A percentile compares a stretch with the other conserved stretches of the same genome.
These are phyloP conservation scores for Trinectes maculatus DNA, from an alignment of 2,113 vertebrate species.

Conservation along the genomic window DNA sequence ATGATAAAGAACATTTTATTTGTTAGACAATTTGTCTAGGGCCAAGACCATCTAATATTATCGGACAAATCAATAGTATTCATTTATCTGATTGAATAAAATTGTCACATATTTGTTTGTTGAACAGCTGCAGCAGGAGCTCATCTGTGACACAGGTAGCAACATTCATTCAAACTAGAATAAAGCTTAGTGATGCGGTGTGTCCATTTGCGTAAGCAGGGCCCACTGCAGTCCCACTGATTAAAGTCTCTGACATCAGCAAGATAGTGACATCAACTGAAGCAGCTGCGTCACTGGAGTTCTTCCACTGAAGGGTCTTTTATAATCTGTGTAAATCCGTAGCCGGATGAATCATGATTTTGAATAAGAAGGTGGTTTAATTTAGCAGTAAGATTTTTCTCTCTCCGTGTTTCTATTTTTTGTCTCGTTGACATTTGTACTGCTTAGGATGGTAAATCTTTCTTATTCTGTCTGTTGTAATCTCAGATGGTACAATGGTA, in stretches of 20 bases:
- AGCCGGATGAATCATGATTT: neutral
- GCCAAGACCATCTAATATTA: too few species aligned
- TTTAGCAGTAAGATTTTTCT: neutral
- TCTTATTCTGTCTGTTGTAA: conserved; percentile 1
- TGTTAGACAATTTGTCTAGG: too few species aligned
- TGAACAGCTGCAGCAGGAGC: neutral
- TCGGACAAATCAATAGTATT: too few species aligned
- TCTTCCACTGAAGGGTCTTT: neutral
- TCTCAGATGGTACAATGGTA: neutral
- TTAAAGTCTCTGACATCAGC: conserved; percentile 59
- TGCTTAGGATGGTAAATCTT: neutral
- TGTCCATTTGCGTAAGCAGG: conserved; percentile 36
- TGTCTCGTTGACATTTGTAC: conserved; percentile 1
- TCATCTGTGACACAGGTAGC: conserved; percentile 43
- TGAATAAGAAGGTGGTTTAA: neutral
- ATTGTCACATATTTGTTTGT: too few species aligned
- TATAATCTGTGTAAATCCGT: neutral
- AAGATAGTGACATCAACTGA: conserved; percentile 27
- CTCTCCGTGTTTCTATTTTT: too few species aligned
- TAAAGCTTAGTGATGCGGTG: conserved; percentile 30
- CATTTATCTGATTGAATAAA: too few species aligned
- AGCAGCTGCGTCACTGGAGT: conserved; percentile 31
- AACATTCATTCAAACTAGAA: conserved; percentile 30
- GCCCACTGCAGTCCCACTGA: conserved; percentile 58
- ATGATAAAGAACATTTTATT: too few species aligned